Conservation (phyloP, 2,113 vertebrate species). For the Cryptotis parvus region DNA sequence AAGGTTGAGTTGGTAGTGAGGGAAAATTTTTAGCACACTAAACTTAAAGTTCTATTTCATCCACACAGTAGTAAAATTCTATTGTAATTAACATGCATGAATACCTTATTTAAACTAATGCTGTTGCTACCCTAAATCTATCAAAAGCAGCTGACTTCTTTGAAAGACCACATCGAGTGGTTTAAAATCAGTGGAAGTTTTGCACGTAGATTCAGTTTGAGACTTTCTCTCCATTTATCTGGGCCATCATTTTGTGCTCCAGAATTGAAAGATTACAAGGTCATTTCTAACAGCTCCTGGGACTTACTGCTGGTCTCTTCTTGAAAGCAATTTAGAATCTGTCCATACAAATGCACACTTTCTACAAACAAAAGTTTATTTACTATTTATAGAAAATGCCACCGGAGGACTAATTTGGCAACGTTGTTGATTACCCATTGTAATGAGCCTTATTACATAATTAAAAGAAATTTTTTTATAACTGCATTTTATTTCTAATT, state of each 20-base stretch:
- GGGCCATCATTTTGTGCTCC: background rate
- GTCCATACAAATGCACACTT: slow-evolving; percentile 73
- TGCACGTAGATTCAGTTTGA: background rate
- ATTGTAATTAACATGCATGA: background rate
- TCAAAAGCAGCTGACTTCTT: background rate
- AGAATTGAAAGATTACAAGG: slow-evolving; percentile 13
- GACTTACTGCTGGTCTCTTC: slow-evolving; percentile 4
- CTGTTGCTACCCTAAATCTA: background rate
- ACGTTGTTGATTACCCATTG: slow-evolving; percentile 88
- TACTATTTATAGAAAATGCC: slow-evolving; percentile 84
- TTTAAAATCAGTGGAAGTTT: background rate
- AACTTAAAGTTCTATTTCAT: too few species aligned
- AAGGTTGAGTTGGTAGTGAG: too few species aligned
- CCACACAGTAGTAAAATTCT: too few species aligned
- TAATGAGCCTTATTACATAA: slow-evolving; percentile 89
- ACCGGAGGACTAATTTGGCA: slow-evolving; percentile 85
- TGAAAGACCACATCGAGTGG: background rate
- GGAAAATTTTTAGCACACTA: too few species aligned
- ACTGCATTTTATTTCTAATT: slow-evolving; percentile 86
- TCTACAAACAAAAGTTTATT: slow-evolving; percentile 85
- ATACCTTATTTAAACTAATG: background rate
- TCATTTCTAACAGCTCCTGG: slow-evolving; percentile 49
- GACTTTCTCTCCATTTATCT: slow-evolving; percentile 13
- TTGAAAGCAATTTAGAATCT: slow-evolving; percentile 78
- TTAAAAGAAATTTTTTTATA: slow-evolving; percentile 87